A percentile compares a stretch with the other conserved stretches of the same genome.
Conservation (phyloP, 2,113 vertebrate genomes). For the Illadopsis cleaveri region DNA sequence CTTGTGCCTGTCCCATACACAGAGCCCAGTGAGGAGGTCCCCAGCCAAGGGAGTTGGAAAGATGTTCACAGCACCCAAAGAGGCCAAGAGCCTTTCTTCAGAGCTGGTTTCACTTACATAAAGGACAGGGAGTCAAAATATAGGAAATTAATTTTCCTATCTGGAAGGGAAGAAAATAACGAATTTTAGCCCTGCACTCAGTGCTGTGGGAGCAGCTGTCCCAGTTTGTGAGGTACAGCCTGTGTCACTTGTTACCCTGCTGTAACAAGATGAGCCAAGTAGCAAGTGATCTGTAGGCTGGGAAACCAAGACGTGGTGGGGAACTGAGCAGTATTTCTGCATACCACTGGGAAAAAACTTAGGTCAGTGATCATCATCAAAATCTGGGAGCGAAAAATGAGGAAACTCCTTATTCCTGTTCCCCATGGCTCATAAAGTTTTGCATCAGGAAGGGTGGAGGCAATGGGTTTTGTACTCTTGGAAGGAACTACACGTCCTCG, state of each 20-base stretch:
- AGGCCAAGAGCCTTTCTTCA: not conserved
- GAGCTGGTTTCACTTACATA: not conserved
- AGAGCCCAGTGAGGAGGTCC: not conserved
- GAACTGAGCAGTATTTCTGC: not conserved
- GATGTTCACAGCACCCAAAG: not conserved
- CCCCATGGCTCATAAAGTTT: not conserved
- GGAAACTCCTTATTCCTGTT: slow-evolving; percentile 46
- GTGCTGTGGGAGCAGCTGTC: not conserved
- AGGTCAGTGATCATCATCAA: not conserved
- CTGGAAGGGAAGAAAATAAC: not conserved
- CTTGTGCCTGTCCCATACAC: not conserved
- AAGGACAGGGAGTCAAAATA: not conserved
- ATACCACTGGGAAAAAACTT: not conserved
- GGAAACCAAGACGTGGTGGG: not conserved
- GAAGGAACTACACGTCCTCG: slow-evolving; percentile 4
- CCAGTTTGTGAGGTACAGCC: not conserved
- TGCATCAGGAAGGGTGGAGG: slow-evolving; percentile 39
- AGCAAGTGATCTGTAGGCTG: no score
- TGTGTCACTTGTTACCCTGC: not conserved
- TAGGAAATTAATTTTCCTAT: not conserved
- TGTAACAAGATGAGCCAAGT: not conserved
- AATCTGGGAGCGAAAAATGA: slow-evolving; percentile 3
- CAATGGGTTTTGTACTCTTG: not conserved
- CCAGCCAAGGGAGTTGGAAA: not conserved
- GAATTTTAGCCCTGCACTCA: not conserved